A percentile compares a stretch with the other conserved stretches of the same genome.
phyloP scores from a whole-genome alignment of 2,797 vertebrate species.

The Pelodytes ibericus region DNA sequence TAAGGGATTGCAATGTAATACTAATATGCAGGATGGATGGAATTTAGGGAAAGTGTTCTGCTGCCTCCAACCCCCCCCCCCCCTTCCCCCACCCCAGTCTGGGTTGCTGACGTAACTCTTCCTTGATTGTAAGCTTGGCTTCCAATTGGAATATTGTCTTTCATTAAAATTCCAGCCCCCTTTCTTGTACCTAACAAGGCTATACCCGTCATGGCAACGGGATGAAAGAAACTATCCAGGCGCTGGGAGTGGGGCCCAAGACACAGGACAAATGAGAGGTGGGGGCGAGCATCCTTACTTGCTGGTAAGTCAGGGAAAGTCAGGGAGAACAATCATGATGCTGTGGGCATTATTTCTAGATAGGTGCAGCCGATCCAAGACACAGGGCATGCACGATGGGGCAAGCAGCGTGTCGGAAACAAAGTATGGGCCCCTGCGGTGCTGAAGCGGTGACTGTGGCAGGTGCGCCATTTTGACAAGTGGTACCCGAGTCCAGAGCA shows the following conservation, averaged over 20 bases:
- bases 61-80: too few relatives aligned
- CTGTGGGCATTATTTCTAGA: too few relatives aligned
- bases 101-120: neutral
- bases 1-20: neutral
- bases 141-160: neutral
- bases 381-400: too few relatives aligned
- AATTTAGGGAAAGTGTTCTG: neutral
- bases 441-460: too few relatives aligned
- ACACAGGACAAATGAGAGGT: neutral
- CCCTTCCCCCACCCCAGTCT: neutral
- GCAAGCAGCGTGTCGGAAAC: too few relatives aligned
- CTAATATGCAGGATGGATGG: neutral
- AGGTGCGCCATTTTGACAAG: too few relatives aligned
- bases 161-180: constrained; percentile 17
- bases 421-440: too few relatives aligned
- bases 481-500: too few relatives aligned
- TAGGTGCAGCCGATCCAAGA: too few relatives aligned
- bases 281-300: too few relatives aligned
- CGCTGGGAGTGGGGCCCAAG: constrained; percentile 1
- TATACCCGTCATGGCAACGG: constrained; percentile 3
- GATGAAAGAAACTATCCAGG: constrained; percentile 1
- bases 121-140: neutral
- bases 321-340: too few relatives aligned
- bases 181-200: constrained; percentile 11
- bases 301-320: too few relatives aligned